Percentiles rank a stretch among this genome's conserved stretches.
Evolutionary conservation across 2,888 invertebrate species (phyloP).

Genomic region (Brachypterus glaber): DNA sequence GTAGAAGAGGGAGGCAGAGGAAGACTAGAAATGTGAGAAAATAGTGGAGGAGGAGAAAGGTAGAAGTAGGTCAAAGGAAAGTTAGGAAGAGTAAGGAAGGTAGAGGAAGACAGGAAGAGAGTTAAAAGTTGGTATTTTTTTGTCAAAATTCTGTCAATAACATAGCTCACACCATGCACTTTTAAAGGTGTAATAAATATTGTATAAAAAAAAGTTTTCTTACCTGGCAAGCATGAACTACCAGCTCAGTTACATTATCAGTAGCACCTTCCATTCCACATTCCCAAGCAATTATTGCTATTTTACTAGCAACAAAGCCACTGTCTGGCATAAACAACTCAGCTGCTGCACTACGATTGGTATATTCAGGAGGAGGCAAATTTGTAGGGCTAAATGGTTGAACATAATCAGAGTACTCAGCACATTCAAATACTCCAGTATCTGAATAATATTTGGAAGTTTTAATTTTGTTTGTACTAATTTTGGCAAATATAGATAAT

Average conservation of each 20-base stretch:
- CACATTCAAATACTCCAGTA: conserved; percentile 49
- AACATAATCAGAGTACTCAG: conserved; percentile 49
- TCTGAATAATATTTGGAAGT: conserved; percentile 8
- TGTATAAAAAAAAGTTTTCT: conserved; percentile 10
- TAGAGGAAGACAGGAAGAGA: too few relatives aligned
- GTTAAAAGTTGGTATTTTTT: too few relatives aligned
- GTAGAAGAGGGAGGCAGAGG: too few relatives aligned
- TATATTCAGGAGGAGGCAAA: conserved; percentile 32
- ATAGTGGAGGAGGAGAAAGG: too few relatives aligned
- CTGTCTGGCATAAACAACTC: conserved; percentile 78
- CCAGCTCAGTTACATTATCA: conserved; percentile 71
- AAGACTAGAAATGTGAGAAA: too few relatives aligned
- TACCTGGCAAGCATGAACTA: conserved; percentile 69
- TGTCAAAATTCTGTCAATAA: too few relatives aligned
- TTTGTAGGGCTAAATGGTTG: conserved; percentile 46
- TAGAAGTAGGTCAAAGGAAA: too few relatives aligned
- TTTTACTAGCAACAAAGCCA: conserved; percentile 70
- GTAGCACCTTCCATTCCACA: conserved; percentile 77
- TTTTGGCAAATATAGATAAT: conserved; percentile 50
- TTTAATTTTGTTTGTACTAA: conserved; percentile 41
- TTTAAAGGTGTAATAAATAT: too few relatives aligned
- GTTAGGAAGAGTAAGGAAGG: too few relatives aligned
- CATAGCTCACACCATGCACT: too few relatives aligned
- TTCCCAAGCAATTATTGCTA: conserved; percentile 84
- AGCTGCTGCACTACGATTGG: conserved; percentile 52